Percentiles rank a stretch among this genome's conserved stretches.
These are phyloP conservation scores for Camponotus fellah DNA, from an alignment of 2,888 invertebrate species.

Conservation along the genomic window DNA sequence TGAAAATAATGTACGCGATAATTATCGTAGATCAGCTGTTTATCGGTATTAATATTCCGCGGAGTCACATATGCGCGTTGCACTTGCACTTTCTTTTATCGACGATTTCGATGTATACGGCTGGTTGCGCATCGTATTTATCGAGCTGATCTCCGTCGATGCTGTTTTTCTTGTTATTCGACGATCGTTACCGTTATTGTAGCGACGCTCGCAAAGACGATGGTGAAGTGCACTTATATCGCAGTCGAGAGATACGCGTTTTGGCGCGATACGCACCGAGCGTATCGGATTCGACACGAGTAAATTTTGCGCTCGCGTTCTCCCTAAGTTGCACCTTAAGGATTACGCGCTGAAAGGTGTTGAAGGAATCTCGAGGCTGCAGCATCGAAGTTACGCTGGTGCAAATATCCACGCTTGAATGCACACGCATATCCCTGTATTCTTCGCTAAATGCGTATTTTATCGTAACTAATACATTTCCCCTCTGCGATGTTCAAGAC, in stretches of 20 bases:
- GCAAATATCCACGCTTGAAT: conserved; percentile 5
- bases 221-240: conserved; percentile 46
- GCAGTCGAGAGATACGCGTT: conserved; percentile 59
- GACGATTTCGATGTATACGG: conserved; percentile 56
- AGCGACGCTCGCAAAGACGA: conserved; percentile 54
- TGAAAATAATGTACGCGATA: not conserved
- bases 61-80: conserved; percentile 1
- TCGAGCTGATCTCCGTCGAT: conserved; percentile 56
- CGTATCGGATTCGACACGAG: conserved; percentile 18
- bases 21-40: conserved; percentile 54
- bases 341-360: not conserved
- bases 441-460: conserved; percentile 15
- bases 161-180: conserved; percentile 67
- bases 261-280: conserved; percentile 37
- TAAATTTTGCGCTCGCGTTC: conserved; percentile 45
- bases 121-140: conserved; percentile 66
- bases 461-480: not conserved
- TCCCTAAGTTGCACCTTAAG: conserved; percentile 31
- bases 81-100: conserved; percentile 36
- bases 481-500: not conserved
- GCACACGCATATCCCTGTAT: not conserved
- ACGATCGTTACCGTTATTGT: conserved; percentile 72
- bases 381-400: not conserved
- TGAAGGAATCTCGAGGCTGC: conserved; percentile 14
- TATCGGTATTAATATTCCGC: not conserved